phyloP scores from a whole-genome alignment of 2,113 vertebrate species.

The Coptodon rendalli region DNA sequence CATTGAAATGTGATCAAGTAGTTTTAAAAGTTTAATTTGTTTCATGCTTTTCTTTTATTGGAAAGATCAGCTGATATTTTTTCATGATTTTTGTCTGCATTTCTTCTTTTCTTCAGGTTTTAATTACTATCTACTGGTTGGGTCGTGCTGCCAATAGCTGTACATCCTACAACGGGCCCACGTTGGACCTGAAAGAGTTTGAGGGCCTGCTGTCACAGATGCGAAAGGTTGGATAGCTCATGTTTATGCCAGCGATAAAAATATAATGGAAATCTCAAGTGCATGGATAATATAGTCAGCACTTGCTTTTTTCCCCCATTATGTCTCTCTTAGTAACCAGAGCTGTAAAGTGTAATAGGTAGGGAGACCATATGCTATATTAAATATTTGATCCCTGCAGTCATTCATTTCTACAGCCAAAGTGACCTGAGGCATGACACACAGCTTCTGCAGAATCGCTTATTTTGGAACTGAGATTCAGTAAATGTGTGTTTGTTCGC shows the following conservation, averaged over 20 bases:
- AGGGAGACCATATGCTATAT: neutral
- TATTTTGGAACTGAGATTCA: neutral
- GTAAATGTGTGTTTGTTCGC: neutral
- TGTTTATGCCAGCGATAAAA: neutral
- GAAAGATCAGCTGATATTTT: neutral
- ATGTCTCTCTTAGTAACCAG: neutral
- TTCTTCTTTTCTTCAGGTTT: constrained; percentile 73
- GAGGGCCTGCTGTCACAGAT: constrained; percentile 92
- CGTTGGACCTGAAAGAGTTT: constrained; percentile 92
- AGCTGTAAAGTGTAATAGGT: neutral
- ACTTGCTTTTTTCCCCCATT: neutral
- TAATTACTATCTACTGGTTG: constrained; percentile 97
- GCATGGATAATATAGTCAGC: neutral
- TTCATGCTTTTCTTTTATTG: neutral
- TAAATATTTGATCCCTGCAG: neutral
- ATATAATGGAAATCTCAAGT: neutral
- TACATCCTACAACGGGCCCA: constrained; percentile 83
- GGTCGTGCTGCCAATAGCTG: constrained; percentile 90
- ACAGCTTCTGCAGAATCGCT: neutral
- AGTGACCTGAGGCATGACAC: neutral
- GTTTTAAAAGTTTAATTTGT: neutral
- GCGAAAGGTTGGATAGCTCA: constrained; percentile 81
- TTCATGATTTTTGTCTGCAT: neutral
- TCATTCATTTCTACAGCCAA: neutral
- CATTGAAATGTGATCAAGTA: neutral